Evolutionary conservation across 2,888 invertebrate species (phyloP), one percentile per base, ranked within the genome.

Genomic region (Loripinus fragilis): DNA sequence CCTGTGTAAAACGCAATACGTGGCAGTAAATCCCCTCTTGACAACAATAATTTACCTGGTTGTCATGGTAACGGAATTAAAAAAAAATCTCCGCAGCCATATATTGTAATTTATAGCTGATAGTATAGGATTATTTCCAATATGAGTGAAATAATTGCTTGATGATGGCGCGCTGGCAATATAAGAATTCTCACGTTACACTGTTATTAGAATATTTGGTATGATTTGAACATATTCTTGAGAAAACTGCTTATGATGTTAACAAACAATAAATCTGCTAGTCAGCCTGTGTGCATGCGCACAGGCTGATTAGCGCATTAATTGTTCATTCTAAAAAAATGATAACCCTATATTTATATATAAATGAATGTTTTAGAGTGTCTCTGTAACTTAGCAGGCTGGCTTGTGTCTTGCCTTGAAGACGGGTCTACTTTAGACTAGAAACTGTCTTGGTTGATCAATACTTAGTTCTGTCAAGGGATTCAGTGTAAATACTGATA

Each of bases 31-130:
- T 60, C 72, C 72, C 71, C 69, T 77, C 77, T 50, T 20, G 64
- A 42, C 72, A 76, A 73, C 52, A 73, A 81, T 76, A 68, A 79
- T 82, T 82, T 82, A 82, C 82, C 82, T 79, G 79, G 82, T 82
- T 75, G 74, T 67, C 72, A 80, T 77, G 72, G 79, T 45, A 80
- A 82, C 79, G 23, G 65, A 76, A 60, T 66, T 71, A 77, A 74
- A 77, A 77, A 76, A 77, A 71, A 17, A 23, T 60, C 60, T 60
- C 60, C 2, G 10, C 20, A 2, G 60, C 33, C 33, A 33, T 60
- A 60, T 8, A 12, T 60, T 60, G 60, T 33, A 60, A 60, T 60
- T 60, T 60, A 60, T 60, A 33, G 60, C 60, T 33, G 5, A 1
- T 8, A 33, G 60, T 33, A 33, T 17, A 33, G 33, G 60, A 60